Base-by-base conservation (phyloP, 2,888 invertebrate species). In the Prosopocoilus inquinatus region DNA sequence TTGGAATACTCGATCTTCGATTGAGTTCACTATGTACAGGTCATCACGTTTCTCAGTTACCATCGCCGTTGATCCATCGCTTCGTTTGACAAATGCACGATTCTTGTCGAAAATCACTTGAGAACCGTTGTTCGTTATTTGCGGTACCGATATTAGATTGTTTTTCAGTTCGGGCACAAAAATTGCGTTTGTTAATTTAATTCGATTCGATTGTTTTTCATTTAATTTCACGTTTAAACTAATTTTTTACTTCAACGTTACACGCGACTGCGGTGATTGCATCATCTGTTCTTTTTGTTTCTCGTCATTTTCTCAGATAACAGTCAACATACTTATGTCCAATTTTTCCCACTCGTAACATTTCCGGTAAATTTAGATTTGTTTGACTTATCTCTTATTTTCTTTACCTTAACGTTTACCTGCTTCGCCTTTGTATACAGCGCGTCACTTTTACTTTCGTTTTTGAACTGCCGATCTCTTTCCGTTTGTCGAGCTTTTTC, bases 121-220 rank as follows among this genome's bases (percentile, higher is more conserved):
- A 51, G 59, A 64, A 11, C 53, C 55, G 11, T 59, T 60, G 9
- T 63, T 54, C 4, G 65, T 64, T 28, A 64, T 56, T 3, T 47
- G 44, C 8, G 63, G 58, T n/a, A 67, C 64, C 0, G 66, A 67
- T 3, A 65, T 39, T 9, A 65, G 34, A 57, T 63, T 66, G 33
- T 57, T 66, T 28, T 60, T 50, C 3, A 67, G 50, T 7, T 28
- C 2, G 20, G 20, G 20, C 5, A 28, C 20, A 1, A 28, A 28
- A 28, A 28, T 28, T 28, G 20, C 20, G 20, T 28, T 28, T 4
- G 20, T 20, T 20, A 28, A 5, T 5, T 28, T 20, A 20, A 20
- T 28, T 28, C 20, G 20, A 28, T 28, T 28, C 20, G 20, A 28
- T 28, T 28, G 20, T 28, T 28, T 28, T 3, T 28, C 20, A 7